Base-by-base conservation (phyloP, 2,888 invertebrate genomes). In the Pyrocoelia pectoralis region DNA sequence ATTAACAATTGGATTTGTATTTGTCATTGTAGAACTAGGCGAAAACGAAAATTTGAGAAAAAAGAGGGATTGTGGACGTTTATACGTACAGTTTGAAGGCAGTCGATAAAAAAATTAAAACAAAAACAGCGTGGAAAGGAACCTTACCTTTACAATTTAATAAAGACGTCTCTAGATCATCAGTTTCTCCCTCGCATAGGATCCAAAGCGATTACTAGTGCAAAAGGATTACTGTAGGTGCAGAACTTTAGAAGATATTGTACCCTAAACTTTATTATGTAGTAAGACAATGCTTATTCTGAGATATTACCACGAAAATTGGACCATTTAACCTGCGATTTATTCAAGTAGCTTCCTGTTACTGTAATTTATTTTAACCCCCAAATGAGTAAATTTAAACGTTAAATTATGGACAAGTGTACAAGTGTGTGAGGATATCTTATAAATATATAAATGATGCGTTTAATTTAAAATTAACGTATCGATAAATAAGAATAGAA, bases 271-370 rank as follows among this genome's bases (percentile, higher is more conserved):
- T 73, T 72, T 72, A 73, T 70, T 72, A 71, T 67, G 66, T 63
- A 63, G 61, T 56, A 63, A 70, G 65, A 68, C 69, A 68, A 71
- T 68, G 73, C 70, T 70, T 70, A 71, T 71, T 67, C 69, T 65
- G 68, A 68, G 70, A 72, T 72, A 73, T 73, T 72, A 71, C 72
- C 69, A 69, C 66, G 70, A 71, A 73, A 70, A 71, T 73, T 71
- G 72, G 73, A 62, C 68, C 73, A 72, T 73, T 73, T 73, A 73
- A 71, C 70, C 68, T 66, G 66, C 69, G 73, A 73, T 73, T 73
- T 72, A 73, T 73, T 70, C 68, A 65, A 69, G 70, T 72, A 65
- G 68, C 63, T 67, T 66, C 67, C 63, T 63, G 56, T 60, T 49
- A 43, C 19, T 29, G 13, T 56, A 59, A 55, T 33, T 58, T 61